Base-by-base conservation (phyloP, 2,113 vertebrate species). In the Brachionichthys hirsutus region DNA sequence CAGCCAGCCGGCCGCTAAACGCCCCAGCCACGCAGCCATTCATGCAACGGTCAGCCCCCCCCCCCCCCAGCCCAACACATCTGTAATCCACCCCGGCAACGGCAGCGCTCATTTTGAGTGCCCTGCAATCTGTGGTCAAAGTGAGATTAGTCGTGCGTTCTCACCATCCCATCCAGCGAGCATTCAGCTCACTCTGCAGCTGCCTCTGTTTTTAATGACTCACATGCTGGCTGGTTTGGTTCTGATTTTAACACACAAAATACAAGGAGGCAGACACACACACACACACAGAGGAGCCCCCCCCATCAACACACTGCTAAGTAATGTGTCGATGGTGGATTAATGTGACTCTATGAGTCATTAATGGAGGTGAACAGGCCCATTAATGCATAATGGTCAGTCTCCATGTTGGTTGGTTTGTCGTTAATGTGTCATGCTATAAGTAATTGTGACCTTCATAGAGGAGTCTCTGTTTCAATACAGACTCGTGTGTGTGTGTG, bases 121-220 rank as follows among this genome's bases (percentile, higher is more conserved):
- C 73, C 61, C 65, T 14, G 41, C 84, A 83, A 87, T 88, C 89
- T 87, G 85, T 85, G 83, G 80, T 85, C 84, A 89, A 80, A 87
- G 85, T 78, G 77, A 84, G 85, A 62, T 90, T 83, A 88, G 80
- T 72, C 15, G 12, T 18, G 22, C 20, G 66, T 67, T 85, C 74
- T 52, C 42, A 12, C 67, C 62, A 70, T 69, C 67, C 73, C 73
- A 63, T 84, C 81, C 81, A 79, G 66, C 69, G 46, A 73, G 75
- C 77, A 75, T 84, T 82, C 84, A 89, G 78, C 70, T 67, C 6
- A 45, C 75, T 82, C 80, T 73, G 62, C 45, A 50, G 66, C 68
- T 15, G 9, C 50, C 2, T 8, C 54, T 66, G 60, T 68, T 62
- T 51, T 57, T 47, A 60, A 84, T 72, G 70, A 66, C 66, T 40